Evolutionary conservation across 2,888 invertebrate genomes (phyloP).

Genomic region (Cetonia aurata): DNA sequence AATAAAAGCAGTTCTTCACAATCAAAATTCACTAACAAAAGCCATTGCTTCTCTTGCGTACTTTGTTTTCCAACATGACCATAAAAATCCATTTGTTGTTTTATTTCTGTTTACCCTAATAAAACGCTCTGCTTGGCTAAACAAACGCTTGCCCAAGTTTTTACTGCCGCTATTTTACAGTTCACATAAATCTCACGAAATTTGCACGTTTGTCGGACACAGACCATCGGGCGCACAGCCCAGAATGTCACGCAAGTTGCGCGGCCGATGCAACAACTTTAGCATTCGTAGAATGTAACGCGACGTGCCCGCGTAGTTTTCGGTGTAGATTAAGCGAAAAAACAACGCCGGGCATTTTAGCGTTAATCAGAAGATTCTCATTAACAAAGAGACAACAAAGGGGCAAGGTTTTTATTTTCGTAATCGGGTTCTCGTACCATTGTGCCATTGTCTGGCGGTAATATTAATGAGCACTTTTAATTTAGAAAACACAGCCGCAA

Average conservation of each 20-base stretch:
- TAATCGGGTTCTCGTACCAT: slow-evolving; percentile 28
- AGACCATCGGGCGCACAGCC: neutral
- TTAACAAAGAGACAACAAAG: slow-evolving; percentile 51
- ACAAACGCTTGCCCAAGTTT: neutral
- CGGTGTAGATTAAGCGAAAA: slow-evolving; percentile 16
- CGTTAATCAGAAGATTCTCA: slow-evolving; percentile 52
- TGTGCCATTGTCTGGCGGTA: slow-evolving; percentile 32
- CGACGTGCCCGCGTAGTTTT: slow-evolving; percentile 21
- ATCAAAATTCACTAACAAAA: too few species aligned
- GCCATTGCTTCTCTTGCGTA: too few species aligned
- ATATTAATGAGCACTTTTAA: slow-evolving; percentile 36
- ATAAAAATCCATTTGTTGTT: neutral
- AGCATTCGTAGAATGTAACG: slow-evolving; percentile 10
- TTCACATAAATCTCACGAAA: slow-evolving; percentile 35
- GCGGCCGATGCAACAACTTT: slow-evolving; percentile 1
- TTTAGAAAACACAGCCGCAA: slow-evolving; percentile 25
- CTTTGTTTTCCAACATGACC: neutral
- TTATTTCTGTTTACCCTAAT: neutral
- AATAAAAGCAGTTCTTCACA: too few species aligned
- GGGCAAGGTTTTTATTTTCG: slow-evolving; percentile 46
- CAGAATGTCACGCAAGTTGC: slow-evolving; percentile 7
- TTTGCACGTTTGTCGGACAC: neutral
- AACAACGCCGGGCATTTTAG: slow-evolving; percentile 26
- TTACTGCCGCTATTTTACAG: slow-evolving; percentile 30
- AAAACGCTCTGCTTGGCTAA: too few species aligned